A percentile compares a stretch with the other conserved stretches of the same genome.
Evolutionary conservation across 1,140 invertebrate species (phyloP).

Genomic region (Leptinotarsa undecemlineata): DNA sequence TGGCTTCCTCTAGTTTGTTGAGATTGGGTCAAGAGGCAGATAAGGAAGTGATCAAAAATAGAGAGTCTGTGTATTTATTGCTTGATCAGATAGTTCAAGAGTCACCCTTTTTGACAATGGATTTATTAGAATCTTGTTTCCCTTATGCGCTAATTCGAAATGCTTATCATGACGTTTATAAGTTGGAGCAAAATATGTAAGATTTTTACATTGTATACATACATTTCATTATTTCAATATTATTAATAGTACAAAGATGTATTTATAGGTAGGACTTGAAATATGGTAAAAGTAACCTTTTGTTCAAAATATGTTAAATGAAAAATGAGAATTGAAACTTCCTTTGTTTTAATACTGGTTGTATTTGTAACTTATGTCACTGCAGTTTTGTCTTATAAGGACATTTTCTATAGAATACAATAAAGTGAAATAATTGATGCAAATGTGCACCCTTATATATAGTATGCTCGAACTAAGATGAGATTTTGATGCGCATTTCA

Average conservation of each 20-base stretch:
- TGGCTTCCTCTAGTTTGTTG: constrained; percentile 93
- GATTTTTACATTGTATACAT: constrained; percentile 11
- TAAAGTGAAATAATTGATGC: too few relatives aligned
- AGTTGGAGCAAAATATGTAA: constrained; percentile 70
- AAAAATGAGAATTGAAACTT: too few relatives aligned
- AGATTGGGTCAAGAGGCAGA: constrained; percentile 93
- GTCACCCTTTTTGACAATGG: constrained; percentile 97
- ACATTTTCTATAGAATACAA: too few relatives aligned
- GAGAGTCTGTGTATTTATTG: constrained; percentile 94
- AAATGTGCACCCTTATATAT: too few relatives aligned
- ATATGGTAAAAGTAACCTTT: too few relatives aligned
- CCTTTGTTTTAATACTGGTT: too few relatives aligned
- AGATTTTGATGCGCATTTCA: too few relatives aligned
- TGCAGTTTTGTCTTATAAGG: too few relatives aligned
- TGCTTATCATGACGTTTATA: constrained; percentile 94
- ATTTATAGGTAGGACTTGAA: too few relatives aligned
- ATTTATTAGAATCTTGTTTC: constrained; percentile 96
- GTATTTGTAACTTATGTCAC: too few relatives aligned
- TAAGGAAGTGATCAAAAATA: constrained; percentile 89
- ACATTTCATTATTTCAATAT: constrained; percentile 1
- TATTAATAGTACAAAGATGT: background rate
- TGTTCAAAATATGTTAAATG: too few relatives aligned
- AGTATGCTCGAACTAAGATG: too few relatives aligned
- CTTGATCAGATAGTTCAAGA: constrained; percentile 97
- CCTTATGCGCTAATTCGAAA: constrained; percentile 95